A percentile compares a stretch with the other conserved stretches of the same genome.
Conservation (phyloP, 2,113 vertebrate species). For the Emydura subglobosa region DNA sequence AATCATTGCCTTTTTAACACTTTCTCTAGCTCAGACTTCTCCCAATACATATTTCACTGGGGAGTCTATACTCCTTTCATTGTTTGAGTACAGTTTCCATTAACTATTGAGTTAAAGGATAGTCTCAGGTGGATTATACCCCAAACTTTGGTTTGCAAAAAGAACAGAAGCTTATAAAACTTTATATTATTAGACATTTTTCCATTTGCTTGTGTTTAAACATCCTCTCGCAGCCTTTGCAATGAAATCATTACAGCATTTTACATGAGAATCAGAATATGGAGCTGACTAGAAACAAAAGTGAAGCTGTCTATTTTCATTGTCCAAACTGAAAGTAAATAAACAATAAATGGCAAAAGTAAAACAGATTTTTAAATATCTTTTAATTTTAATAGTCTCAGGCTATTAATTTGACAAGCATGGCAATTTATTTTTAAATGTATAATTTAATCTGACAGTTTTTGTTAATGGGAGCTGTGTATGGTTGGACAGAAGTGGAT, state of each 20-base stretch:
- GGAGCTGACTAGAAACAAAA: neutral
- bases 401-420: neutral
- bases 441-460: neutral
- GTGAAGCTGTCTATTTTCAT: neutral
- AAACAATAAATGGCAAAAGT: neutral
- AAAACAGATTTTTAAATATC: neutral
- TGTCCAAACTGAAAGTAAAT: neutral
- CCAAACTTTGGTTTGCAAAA: neutral
- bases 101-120: neutral
- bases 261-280: neutral
- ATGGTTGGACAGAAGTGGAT: neutral
- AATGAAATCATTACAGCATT: neutral
- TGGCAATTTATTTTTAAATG: neutral
- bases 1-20: slow-evolving; percentile 66
- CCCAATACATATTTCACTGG: neutral
- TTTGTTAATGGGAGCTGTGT: neutral
- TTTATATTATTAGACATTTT: neutral
- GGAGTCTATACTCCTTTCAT: neutral
- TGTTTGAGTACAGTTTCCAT: neutral
- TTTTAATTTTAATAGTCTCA: neutral
- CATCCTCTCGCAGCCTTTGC: rapidly evolving
- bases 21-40: slow-evolving; percentile 2
- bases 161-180: neutral
- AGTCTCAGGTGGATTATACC: neutral
- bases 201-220: neutral